A percentile compares a stretch with the other conserved stretches of the same genome.
These are phyloP conservation scores for Catharus minimus DNA, from an alignment of 2,113 vertebrate genomes.

Conservation along the genomic window DNA sequence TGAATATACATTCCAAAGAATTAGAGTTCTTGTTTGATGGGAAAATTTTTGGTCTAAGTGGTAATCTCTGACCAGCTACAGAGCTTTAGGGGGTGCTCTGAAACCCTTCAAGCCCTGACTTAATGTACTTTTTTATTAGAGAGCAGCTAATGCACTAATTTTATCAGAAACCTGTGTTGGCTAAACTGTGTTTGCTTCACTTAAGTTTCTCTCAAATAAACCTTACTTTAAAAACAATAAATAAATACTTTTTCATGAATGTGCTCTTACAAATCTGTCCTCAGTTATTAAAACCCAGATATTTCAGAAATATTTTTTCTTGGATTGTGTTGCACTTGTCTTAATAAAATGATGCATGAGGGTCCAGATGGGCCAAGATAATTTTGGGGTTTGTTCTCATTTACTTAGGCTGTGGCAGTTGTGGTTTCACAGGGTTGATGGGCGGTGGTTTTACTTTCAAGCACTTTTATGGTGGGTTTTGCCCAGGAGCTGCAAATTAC, in stretches of 20 bases:
- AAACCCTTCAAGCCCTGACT: background rate
- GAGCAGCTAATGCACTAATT: background rate
- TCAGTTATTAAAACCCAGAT: background rate
- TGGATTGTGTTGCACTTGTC: background rate
- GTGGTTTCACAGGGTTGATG: background rate
- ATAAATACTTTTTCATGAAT: slow-evolving; percentile 6
- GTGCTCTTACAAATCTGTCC: background rate
- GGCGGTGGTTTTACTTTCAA: background rate
- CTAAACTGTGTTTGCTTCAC: slow-evolving; percentile 12
- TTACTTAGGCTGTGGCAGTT: background rate
- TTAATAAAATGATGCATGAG: background rate
- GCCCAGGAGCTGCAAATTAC: background rate
- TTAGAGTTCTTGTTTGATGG: background rate
- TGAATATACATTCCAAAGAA: slow-evolving; percentile 13
- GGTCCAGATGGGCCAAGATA: background rate
- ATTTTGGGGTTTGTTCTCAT: background rate
- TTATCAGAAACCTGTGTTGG: slow-evolving; percentile 5
- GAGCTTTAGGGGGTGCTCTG: background rate
- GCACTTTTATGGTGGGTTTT: background rate
- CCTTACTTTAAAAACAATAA: background rate
- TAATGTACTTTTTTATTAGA: background rate
- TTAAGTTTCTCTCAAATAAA: slow-evolving; percentile 39
- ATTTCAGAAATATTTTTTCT: background rate
- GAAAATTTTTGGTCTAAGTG: background rate
- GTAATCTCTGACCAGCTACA: background rate